These are phyloP conservation scores for Orgyia antiqua DNA, from an alignment of 2,888 invertebrate species.

Conservation along the genomic window DNA sequence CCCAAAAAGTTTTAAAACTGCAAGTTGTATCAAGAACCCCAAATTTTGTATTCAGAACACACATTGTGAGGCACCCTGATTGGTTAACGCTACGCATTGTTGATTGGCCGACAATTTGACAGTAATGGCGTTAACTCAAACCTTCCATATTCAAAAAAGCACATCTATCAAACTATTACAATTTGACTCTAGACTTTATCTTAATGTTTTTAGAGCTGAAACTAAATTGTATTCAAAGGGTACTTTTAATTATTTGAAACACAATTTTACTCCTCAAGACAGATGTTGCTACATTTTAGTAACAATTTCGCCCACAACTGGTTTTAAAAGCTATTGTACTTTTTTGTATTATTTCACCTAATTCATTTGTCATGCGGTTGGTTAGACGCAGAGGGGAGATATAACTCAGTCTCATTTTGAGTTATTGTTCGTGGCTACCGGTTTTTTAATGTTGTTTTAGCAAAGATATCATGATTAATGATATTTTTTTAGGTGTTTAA, in stretches of 20 bases:
- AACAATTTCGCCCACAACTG: conserved; percentile 74
- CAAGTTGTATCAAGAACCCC: conserved; percentile 48
- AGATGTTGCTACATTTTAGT: conserved; percentile 77
- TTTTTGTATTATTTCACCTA: conserved; percentile 71
- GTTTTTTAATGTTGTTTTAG: conserved; percentile 39
- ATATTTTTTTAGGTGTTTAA: conserved; percentile 23
- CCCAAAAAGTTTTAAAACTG: no score
- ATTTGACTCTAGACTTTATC: conserved; percentile 15
- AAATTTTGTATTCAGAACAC: conserved; percentile 70
- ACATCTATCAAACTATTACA: conserved; percentile 8
- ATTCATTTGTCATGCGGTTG: conserved; percentile 74
- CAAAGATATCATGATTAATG: conserved; percentile 36
- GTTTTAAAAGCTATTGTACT: conserved; percentile 67
- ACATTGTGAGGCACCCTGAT: conserved; percentile 47
- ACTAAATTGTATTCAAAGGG: conserved; percentile 4
- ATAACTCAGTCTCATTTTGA: conserved; percentile 48
- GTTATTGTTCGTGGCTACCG: conserved; percentile 58
- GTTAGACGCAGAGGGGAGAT: conserved; percentile 65
- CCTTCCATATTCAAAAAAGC: conserved; percentile 20
- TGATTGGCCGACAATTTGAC: conserved; percentile 75
- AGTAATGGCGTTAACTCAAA: conserved; percentile 74
- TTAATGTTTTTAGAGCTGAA: background rate
- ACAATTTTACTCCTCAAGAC: conserved; percentile 55
- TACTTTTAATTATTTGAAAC: conserved; percentile 11
- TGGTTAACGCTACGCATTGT: conserved; percentile 52